Conservation (phyloP, 2,797 vertebrate genomes). For the Myioborus miniatus region DNA sequence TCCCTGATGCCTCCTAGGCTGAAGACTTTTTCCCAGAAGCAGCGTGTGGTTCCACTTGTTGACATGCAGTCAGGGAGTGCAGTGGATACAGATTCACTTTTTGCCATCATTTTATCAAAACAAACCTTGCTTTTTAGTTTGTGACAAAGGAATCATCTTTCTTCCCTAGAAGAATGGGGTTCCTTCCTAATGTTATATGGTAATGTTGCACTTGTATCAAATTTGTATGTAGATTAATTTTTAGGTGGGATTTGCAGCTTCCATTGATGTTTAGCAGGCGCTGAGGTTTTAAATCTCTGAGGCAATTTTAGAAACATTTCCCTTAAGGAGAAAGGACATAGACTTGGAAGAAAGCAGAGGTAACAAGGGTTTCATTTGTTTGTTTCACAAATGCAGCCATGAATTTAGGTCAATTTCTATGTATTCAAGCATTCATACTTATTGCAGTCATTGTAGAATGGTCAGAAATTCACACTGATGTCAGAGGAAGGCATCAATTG, state of each 20-base stretch:
- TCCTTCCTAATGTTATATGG: neutral
- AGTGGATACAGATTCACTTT: neutral
- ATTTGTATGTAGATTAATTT: neutral
- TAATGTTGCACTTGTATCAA: neutral
- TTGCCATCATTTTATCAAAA: neutral
- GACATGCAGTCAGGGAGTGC: neutral
- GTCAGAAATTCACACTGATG: neutral
- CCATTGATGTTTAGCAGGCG: neutral
- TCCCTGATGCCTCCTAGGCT: neutral
- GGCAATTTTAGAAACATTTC: neutral
- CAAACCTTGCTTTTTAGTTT: neutral
- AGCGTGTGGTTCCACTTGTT: rapidly evolving
- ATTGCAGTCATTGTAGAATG: neutral
- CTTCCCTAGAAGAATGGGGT: neutral
- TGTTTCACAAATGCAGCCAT: neutral
- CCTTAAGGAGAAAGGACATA: neutral
- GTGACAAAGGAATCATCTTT: neutral
- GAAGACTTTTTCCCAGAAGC: neutral
- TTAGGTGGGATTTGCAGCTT: neutral
- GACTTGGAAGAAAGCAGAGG: constrained; percentile 13
- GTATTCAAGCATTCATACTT: neutral
- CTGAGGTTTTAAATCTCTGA: neutral
- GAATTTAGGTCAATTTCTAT: neutral
- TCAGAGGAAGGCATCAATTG: neutral
- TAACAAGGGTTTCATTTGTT: neutral